A percentile compares a stretch with the other conserved stretches of the same genome.
Conservation (phyloP, 2,888 invertebrate species). For the Cosmia pyralina region DNA sequence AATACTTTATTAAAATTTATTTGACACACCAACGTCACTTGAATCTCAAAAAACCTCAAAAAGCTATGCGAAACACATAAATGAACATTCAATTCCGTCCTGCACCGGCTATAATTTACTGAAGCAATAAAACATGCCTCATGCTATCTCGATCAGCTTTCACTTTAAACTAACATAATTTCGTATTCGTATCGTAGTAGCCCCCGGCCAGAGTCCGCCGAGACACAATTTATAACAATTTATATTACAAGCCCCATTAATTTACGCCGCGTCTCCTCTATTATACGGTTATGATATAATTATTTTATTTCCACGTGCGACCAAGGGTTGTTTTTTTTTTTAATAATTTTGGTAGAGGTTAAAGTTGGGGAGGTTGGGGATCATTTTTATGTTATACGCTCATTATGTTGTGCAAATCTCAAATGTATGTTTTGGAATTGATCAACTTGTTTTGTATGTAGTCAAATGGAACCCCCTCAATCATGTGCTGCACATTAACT, state of each 20-base stretch:
- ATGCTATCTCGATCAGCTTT: conserved; percentile 42
- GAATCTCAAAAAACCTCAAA: conserved; percentile 3
- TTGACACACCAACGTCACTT: not conserved
- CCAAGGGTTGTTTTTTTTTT: conserved; percentile 8
- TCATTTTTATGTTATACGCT: too few species aligned
- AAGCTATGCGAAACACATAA: conserved; percentile 3
- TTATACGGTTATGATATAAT: conserved; percentile 62
- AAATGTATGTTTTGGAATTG: too few species aligned
- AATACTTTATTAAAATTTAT: conserved; percentile 1
- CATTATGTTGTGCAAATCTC: too few species aligned
- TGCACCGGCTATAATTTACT: conserved; percentile 25
- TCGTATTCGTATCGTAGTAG: conserved; percentile 48
- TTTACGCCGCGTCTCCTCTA: conserved; percentile 59
- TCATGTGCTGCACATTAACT: too few species aligned
- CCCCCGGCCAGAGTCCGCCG: conserved; percentile 47
- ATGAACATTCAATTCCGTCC: conserved; percentile 22
- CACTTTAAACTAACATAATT: conserved; percentile 42
- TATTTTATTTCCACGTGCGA: conserved; percentile 45
- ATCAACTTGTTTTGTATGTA: too few species aligned
- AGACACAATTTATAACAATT: conserved; percentile 70
- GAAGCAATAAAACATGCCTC: conserved; percentile 29
- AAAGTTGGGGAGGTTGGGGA: not conserved
- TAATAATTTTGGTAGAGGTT: conserved; percentile 12
- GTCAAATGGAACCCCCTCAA: too few species aligned
- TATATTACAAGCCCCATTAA: conserved; percentile 62